These are phyloP conservation scores for Podarcis cretensis DNA, from an alignment of 2,113 vertebrate species.

Conservation along the genomic window DNA sequence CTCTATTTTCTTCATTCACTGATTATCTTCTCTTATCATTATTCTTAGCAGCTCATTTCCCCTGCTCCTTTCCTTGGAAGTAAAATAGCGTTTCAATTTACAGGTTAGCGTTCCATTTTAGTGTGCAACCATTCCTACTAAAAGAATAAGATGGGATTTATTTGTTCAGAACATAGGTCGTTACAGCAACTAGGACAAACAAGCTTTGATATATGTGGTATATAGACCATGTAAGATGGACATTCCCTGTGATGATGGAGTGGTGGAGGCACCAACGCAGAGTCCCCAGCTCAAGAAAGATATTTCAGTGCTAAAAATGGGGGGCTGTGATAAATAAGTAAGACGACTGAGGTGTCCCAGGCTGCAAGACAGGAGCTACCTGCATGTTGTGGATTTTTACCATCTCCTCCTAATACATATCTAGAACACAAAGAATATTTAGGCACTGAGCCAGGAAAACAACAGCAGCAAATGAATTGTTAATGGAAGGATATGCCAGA, in stretches of 20 bases:
- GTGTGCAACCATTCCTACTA: not conserved
- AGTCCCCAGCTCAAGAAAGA: not conserved
- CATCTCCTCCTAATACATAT: conserved; percentile 48
- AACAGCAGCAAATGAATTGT: conserved; percentile 18
- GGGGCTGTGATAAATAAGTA: conserved; percentile 5
- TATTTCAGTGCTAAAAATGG: not conserved
- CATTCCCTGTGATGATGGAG: not conserved
- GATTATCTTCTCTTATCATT: too few relatives aligned
- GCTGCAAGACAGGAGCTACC: not conserved
- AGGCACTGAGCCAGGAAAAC: conserved; percentile 44
- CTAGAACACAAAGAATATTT: conserved; percentile 40
- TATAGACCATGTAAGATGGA: not conserved
- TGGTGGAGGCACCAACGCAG: not conserved
- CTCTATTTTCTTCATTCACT: too few relatives aligned
- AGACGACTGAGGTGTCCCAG: not conserved
- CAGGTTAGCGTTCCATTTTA: not conserved
- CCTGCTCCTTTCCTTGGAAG: too few relatives aligned
- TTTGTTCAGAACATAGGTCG: too few relatives aligned
- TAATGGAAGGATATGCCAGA: not conserved
- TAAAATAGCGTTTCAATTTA: too few relatives aligned
- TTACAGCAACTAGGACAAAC: not conserved
- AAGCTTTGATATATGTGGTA: not conserved
- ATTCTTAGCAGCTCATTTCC: too few relatives aligned
- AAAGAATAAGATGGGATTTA: not conserved
- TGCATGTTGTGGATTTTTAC: too few relatives aligned